Conservation (phyloP, 2,888 invertebrate species). For the Acleris holmiana region DNA sequence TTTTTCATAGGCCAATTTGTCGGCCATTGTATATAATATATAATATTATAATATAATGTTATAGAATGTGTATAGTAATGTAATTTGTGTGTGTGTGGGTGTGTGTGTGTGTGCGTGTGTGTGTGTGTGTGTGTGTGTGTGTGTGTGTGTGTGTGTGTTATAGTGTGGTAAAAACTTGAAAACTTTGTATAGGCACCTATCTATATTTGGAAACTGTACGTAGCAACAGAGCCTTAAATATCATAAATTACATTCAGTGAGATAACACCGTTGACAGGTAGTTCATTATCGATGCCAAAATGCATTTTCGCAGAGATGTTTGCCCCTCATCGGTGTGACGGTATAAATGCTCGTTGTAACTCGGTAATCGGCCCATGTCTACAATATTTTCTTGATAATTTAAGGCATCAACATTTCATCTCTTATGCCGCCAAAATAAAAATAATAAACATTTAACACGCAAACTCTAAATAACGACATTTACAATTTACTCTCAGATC, state of each 20-base stretch:
- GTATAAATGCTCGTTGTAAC: constrained; percentile 54
- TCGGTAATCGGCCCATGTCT: constrained; percentile 51
- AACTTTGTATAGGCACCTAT: neutral
- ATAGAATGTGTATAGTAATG: too few species aligned
- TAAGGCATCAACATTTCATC: constrained; percentile 57
- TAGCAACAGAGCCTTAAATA: constrained; percentile 4
- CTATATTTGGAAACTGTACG: neutral
- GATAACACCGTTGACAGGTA: constrained; percentile 40
- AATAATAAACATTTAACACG: constrained; percentile 50
- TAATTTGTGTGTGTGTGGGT: too few species aligned
- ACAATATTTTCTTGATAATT: constrained; percentile 61
- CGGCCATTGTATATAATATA: too few species aligned
- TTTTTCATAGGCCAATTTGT: too few species aligned
- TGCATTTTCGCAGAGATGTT: constrained; percentile 48
- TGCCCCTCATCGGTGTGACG: constrained; percentile 56
- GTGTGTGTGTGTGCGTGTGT: too few species aligned
- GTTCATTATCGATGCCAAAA: constrained; percentile 52
- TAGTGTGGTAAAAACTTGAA: neutral
- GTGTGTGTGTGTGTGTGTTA: too few species aligned
- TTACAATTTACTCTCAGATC: constrained; percentile 30
- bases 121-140: too few species aligned
- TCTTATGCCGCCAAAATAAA: constrained; percentile 40
- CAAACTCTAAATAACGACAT: constrained; percentile 21
- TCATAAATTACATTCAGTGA: constrained; percentile 27
- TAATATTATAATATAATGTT: too few species aligned